These are phyloP conservation scores for Oreochromis spilurus DNA, from an alignment of 2,113 vertebrate genomes.

Conservation along the genomic window DNA sequence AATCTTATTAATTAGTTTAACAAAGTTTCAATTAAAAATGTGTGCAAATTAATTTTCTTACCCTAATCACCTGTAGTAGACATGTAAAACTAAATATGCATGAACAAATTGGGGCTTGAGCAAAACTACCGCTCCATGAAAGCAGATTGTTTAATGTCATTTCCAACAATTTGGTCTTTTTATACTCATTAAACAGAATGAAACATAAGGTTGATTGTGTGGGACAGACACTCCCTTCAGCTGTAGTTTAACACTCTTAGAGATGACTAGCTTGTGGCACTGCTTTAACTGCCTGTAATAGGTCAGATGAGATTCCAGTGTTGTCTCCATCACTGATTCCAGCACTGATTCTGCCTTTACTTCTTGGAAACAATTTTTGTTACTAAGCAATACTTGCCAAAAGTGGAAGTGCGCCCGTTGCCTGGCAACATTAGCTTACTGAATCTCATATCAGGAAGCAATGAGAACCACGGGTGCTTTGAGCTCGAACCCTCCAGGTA, in stretches of 20 bases:
- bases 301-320: neutral
- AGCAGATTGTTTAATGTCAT: neutral
- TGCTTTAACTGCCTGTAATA: neutral
- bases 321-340: neutral
- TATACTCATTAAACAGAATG: neutral
- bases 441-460: slow-evolving; percentile 45
- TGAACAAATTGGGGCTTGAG: neutral
- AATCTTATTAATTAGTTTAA: neutral
- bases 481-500: slow-evolving; percentile 42
- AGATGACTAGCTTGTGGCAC: neutral
- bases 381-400: slow-evolving; percentile 61
- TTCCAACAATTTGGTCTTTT: neutral
- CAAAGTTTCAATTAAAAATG: neutral
- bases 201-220: neutral
- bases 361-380: slow-evolving; percentile 53
- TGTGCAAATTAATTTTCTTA: neutral
- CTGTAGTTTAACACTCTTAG: neutral
- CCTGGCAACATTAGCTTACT: slow-evolving; percentile 64
- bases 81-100: neutral
- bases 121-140: neutral
- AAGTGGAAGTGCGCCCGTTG: slow-evolving; percentile 61
- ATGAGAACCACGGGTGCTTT: slow-evolving; percentile 32
- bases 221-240: neutral
- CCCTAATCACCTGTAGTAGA: neutral
- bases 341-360: slow-evolving; percentile 19